These are phyloP conservation scores for Nemoura dubitans DNA, from an alignment of 2,888 invertebrate species.

Conservation along the genomic window DNA sequence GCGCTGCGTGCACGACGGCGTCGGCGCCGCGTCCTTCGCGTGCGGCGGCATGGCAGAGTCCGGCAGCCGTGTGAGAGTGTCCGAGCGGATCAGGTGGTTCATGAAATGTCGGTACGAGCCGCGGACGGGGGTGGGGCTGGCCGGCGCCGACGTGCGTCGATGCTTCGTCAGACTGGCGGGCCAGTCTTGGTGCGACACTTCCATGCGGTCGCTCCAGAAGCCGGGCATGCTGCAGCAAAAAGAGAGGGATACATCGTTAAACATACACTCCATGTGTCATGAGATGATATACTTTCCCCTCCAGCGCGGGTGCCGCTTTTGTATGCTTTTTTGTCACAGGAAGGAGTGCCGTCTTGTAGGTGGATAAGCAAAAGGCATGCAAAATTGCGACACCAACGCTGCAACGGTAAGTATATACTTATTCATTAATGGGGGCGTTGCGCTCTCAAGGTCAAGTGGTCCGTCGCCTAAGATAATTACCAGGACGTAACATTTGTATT, in stretches of 20 bases:
- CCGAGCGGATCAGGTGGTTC: conserved; percentile 49
- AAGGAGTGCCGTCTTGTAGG: too few species aligned
- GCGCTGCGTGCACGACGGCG: conserved; percentile 27
- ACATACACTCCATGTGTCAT: too few species aligned
- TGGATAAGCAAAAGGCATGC: too few species aligned
- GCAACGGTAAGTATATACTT: too few species aligned
- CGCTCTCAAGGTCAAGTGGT: too few species aligned
- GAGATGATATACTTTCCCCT: too few species aligned
- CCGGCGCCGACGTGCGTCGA: conserved; percentile 17
- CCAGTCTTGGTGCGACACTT: background rate
- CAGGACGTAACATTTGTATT: too few species aligned
- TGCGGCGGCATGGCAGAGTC: background rate
- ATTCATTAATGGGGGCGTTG: too few species aligned
- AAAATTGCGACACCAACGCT: too few species aligned
- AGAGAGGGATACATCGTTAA: background rate
- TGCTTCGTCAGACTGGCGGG: background rate
- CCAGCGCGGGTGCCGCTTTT: too few species aligned
- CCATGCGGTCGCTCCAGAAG: conserved; percentile 24
- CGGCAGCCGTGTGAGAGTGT: conserved; percentile 1
- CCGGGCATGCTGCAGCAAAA: conserved; percentile 29
- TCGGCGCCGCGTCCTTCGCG: conserved; percentile 16
- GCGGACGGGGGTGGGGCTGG: conserved; percentile 32
- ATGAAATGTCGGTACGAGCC: conserved; percentile 51
- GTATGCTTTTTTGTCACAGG: too few species aligned
- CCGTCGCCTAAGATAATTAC: too few species aligned